phyloP scores from a whole-genome alignment of 2,888 invertebrate species.

The Sthenelais limicola region DNA sequence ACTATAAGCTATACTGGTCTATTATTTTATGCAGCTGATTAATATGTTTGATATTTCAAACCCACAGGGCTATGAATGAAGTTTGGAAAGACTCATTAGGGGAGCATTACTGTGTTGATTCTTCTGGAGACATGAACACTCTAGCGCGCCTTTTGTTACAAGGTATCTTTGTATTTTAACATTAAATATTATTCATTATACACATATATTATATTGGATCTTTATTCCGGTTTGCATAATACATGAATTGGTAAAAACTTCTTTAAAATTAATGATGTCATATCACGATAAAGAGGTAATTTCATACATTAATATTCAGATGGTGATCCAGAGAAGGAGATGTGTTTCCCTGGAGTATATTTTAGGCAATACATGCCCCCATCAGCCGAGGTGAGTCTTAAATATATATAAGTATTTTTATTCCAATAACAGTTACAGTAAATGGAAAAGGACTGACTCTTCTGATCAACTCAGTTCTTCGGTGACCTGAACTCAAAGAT shows the following conservation, averaged over 20 bases:
- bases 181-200: not conserved
- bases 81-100: slow-evolving; percentile 82
- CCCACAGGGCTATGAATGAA: slow-evolving; percentile 79
- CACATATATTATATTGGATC: not conserved
- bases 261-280: not conserved
- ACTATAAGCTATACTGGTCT: no score
- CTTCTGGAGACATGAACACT: slow-evolving; percentile 86
- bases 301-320: slow-evolving; percentile 73
- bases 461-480: no score
- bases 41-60: not conserved
- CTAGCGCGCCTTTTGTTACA: slow-evolving; percentile 81
- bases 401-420: not conserved
- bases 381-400: slow-evolving; percentile 73
- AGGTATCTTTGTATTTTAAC: slow-evolving; percentile 52
- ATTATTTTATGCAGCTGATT: no score
- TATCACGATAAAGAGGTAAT: not conserved
- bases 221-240: not conserved
- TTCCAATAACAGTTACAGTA: no score
- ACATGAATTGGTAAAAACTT: not conserved
- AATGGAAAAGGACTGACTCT: no score
- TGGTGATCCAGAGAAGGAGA: slow-evolving; percentile 75
- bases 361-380: slow-evolving; percentile 87
- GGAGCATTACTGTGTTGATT: slow-evolving; percentile 90
- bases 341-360: slow-evolving; percentile 57
- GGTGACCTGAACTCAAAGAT: not conserved